phyloP scores from a whole-genome alignment of 2,888 invertebrate species.

The Conomelus anceps region DNA sequence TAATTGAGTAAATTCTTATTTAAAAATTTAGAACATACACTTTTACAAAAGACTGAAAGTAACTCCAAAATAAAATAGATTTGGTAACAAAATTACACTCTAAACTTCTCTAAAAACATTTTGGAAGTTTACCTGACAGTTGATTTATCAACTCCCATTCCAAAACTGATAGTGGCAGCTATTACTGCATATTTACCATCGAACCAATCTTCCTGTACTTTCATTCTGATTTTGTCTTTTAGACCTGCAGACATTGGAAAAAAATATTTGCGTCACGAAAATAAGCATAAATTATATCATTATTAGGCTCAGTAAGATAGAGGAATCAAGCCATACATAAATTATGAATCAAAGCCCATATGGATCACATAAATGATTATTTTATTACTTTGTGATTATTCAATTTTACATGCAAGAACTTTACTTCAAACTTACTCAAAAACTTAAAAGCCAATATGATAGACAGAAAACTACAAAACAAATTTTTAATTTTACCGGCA shows the following conservation, averaged over 20 bases:
- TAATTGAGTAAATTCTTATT: not conserved
- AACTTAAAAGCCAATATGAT: not conserved
- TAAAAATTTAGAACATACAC: not conserved
- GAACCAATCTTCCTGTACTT: conserved; percentile 89
- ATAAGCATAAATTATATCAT: conserved; percentile 12
- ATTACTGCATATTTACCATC: conserved; percentile 81
- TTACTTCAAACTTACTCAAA: not conserved
- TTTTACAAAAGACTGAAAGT: not conserved
- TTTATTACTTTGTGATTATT: too few relatives aligned
- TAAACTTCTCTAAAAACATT: not conserved
- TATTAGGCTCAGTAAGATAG: not conserved
- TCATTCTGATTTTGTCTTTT: conserved; percentile 62
- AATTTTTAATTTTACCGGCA: conserved; percentile 54
- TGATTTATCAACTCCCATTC: conserved; percentile 98
- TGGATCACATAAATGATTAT: too few relatives aligned
- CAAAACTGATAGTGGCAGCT: conserved; percentile 95
- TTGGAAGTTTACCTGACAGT: conserved; percentile 61
- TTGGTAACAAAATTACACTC: not conserved
- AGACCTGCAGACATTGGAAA: conserved; percentile 47
- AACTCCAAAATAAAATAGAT: not conserved
- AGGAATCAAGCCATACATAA: too few relatives aligned
- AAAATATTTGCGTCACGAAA: not conserved
- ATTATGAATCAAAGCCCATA: too few relatives aligned
- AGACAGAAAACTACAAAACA: not conserved
- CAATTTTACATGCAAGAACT: too few relatives aligned